Percentiles rank a stretch among this genome's conserved stretches.
phyloP scores from a whole-genome alignment of 2,113 vertebrate species.

The Zapus hudsonius region DNA sequence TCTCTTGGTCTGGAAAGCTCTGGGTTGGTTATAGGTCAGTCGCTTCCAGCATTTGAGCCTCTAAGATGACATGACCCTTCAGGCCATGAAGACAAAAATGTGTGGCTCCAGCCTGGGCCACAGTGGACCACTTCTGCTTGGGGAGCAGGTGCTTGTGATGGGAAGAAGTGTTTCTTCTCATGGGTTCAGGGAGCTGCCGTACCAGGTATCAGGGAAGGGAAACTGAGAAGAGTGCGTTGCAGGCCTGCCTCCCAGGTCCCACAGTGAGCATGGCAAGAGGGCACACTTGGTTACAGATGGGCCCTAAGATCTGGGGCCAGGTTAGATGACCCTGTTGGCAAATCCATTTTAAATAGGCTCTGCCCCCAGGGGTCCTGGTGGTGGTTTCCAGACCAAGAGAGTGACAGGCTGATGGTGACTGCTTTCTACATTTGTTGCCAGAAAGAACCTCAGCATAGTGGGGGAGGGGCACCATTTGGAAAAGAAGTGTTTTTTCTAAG shows the following conservation, averaged over 20 bases:
- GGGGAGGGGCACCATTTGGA: background rate
- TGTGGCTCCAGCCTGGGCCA: background rate
- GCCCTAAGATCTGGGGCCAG: background rate
- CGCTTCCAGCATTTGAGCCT: too few species aligned
- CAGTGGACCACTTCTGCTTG: background rate
- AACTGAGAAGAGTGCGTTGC: background rate
- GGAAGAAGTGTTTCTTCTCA: background rate
- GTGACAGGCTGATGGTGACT: accelerated
- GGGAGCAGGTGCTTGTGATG: background rate
- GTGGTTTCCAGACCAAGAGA: background rate
- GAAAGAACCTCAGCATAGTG: background rate
- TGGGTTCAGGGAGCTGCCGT: background rate
- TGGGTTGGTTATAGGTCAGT: background rate
- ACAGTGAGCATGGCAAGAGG: background rate
- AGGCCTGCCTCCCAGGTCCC: too few species aligned
- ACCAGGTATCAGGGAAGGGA: background rate
- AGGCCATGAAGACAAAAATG: background rate
- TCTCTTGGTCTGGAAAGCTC: background rate
- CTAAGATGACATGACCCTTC: background rate
- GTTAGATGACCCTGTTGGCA: background rate
- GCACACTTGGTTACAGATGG: background rate
- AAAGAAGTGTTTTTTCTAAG: background rate
- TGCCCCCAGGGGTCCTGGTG: background rate
- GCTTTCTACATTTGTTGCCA: background rate
- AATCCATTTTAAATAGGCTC: background rate